A percentile compares a stretch with the other conserved stretches of the same genome.
phyloP scores from a whole-genome alignment of 2,113 vertebrate genomes.

The Thryonomys swinderianus region DNA sequence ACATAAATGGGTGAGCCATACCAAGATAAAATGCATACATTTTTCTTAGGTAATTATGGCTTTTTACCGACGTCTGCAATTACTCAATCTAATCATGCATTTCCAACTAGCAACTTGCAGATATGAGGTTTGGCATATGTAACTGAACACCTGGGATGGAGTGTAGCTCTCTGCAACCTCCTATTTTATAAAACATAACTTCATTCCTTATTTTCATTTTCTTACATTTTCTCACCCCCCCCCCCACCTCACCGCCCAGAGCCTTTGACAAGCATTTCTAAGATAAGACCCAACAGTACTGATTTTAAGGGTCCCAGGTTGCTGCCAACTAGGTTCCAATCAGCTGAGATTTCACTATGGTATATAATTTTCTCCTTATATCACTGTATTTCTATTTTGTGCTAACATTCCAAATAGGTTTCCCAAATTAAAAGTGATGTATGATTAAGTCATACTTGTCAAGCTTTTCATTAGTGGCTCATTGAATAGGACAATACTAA shows the following conservation, averaged over 20 bases:
- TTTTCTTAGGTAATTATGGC: conserved; percentile 67
- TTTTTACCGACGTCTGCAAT: conserved; percentile 54
- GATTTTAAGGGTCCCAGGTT: conserved; percentile 48
- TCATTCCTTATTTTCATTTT: conserved; percentile 45
- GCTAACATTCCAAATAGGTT: conserved; percentile 44
- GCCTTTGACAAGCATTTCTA: conserved; percentile 47
- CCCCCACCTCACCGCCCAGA: not conserved
- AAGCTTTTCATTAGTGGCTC: conserved; percentile 59
- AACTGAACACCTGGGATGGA: conserved; percentile 31
- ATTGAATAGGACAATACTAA: conserved; percentile 66
- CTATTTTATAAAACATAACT: conserved; percentile 20
- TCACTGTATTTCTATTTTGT: conserved; percentile 53
- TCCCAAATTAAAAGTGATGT: conserved; percentile 48
- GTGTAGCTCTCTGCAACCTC: not conserved
- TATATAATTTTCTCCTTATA: conserved; percentile 41
- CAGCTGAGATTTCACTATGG: conserved; percentile 24
- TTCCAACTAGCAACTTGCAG: conserved; percentile 56
- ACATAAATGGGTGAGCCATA: conserved; percentile 32
- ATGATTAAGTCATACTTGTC: conserved; percentile 63
- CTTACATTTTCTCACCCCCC: not conserved
- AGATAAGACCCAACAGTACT: conserved; percentile 27
- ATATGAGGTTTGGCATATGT: conserved; percentile 4
- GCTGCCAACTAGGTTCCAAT: not conserved
- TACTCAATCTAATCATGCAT: conserved; percentile 65
- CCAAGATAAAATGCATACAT: conserved; percentile 61